Conservation (phyloP, 2,888 invertebrate species). For the Heliconius charithonia region DNA sequence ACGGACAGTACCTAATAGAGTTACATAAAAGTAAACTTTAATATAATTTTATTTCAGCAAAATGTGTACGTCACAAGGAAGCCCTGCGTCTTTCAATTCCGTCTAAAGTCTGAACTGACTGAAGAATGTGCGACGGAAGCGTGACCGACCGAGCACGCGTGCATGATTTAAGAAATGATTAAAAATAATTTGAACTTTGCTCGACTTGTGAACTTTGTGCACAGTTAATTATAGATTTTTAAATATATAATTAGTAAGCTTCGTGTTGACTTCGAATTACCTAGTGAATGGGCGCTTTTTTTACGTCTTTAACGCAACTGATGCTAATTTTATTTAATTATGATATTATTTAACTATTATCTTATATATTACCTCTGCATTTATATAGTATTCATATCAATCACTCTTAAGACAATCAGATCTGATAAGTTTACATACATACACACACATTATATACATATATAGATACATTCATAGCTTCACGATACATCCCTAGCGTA, state of each 20-base stretch:
- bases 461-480: no score
- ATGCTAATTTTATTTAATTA: no score
- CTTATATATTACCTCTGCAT: no score
- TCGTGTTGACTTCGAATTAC: no score
- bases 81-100: neutral
- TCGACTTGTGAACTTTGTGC: neutral
- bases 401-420: no score
- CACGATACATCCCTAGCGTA: no score
- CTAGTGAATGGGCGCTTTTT: neutral
- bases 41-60: neutral
- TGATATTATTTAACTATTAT: no score
- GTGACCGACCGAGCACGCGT: constrained; percentile 16
- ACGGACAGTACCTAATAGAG: neutral
- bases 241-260: neutral
- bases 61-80: constrained; percentile 25
- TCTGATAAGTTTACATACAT: no score
- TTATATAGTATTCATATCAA: no score
- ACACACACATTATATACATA: no score
- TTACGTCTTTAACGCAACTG: no score
- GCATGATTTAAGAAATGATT: neutral
- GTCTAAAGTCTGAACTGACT: neutral
- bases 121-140: neutral
- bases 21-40: neutral
- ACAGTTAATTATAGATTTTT: neutral
- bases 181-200: neutral